Conservation (phyloP, 1,140 invertebrate genomes). For the Gerris buenoi region DNA sequence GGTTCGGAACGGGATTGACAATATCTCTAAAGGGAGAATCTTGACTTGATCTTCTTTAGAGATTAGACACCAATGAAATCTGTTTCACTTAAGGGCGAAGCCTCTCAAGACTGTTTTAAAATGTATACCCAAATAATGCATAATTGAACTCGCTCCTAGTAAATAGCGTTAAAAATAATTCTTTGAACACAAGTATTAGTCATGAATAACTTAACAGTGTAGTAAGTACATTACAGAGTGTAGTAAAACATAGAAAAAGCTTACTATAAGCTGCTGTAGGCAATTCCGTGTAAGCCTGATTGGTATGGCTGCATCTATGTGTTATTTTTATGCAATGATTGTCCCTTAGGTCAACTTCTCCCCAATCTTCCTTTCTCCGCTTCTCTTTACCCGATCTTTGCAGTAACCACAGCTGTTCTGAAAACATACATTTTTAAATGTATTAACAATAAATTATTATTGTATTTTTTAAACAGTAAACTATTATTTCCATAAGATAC, state of each 20-base stretch:
- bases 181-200: not conserved
- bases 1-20: no score
- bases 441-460: no score
- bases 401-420: constrained; percentile 56
- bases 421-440: no score
- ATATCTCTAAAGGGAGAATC: no score
- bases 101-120: not conserved
- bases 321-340: constrained; percentile 30
- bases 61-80: not conserved
- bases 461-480: no score
- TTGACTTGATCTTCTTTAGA: no score
- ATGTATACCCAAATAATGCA: not conserved
- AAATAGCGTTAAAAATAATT: not conserved
- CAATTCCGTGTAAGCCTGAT: constrained; percentile 76
- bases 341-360: not conserved
- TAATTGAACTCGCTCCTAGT: not conserved
- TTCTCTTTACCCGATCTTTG: constrained; percentile 41
- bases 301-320: constrained; percentile 72
- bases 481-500: no score
- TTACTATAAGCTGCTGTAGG: constrained; percentile 70
- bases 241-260: constrained; percentile 25
- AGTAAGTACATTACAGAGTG: no score
- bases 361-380: not conserved
- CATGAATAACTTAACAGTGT: not conserved
- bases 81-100: not conserved